Conservation (phyloP, 2,888 invertebrate genomes). For the Idaea dimidiata region DNA sequence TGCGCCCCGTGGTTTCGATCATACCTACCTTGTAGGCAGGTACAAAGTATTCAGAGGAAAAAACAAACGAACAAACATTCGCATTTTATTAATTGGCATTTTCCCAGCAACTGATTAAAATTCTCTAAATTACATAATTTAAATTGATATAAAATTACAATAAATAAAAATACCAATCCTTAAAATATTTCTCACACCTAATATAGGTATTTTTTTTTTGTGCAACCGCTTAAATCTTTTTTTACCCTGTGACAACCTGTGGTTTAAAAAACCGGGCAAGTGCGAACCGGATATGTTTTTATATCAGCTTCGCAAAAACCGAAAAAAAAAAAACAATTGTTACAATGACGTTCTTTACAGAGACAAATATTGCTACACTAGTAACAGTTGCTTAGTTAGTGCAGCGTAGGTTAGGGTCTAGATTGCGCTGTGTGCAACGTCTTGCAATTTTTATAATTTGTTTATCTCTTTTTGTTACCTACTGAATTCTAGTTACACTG, state of each 20-base stretch:
- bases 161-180: slow-evolving; percentile 24
- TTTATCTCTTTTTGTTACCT: too few species aligned
- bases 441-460: too few species aligned
- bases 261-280: slow-evolving; percentile 29
- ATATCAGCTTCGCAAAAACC: too few species aligned
- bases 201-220: slow-evolving; percentile 36
- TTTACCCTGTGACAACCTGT: slow-evolving; percentile 65
- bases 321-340: too few species aligned
- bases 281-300: not conserved
- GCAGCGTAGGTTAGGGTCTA: too few species aligned
- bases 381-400: too few species aligned
- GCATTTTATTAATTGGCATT: not conserved
- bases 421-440: too few species aligned
- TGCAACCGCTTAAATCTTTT: slow-evolving; percentile 43
- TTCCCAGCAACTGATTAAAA: not conserved
- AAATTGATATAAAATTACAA: slow-evolving; percentile 20
- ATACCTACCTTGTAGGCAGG: not conserved
- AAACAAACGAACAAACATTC: not conserved
- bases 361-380: too few species aligned
- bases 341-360: too few species aligned
- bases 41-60: not conserved
- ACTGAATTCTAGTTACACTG: too few species aligned
- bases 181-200: slow-evolving; percentile 9
- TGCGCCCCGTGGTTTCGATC: not conserved
- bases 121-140: not conserved